Evolutionary conservation across 2,797 vertebrate species (phyloP).

Genomic region (Hirundo rustica): DNA sequence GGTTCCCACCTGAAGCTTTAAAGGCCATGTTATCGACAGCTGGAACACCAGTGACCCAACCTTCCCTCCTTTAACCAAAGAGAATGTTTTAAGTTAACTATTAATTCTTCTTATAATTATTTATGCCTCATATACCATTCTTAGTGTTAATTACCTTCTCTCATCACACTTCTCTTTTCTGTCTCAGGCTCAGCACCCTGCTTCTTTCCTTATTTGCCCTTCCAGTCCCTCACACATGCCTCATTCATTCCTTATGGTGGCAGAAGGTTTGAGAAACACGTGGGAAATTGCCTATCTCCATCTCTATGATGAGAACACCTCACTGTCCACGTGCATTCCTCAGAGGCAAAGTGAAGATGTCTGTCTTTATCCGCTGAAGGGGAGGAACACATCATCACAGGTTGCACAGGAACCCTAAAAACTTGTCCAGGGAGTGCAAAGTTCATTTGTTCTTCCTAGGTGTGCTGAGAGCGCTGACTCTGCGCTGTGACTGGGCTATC

Average conservation of each 20-base stretch:
- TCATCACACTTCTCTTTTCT: not conserved
- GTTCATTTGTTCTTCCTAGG: not conserved
- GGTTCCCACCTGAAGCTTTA: not conserved
- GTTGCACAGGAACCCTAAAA: not conserved
- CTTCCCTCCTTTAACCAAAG: not conserved
- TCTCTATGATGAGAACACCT: not conserved
- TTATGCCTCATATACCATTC: not conserved
- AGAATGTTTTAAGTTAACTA: not conserved
- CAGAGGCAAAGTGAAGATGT: not conserved
- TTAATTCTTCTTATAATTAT: not conserved
- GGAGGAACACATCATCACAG: not conserved
- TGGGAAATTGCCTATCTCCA: not conserved
- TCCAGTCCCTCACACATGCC: not conserved
- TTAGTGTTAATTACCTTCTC: not conserved
- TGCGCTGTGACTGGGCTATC: not conserved
- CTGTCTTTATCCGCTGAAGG: not conserved
- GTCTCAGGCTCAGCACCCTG: not conserved
- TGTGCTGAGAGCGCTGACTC: not conserved
- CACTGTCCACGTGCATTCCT: not conserved
- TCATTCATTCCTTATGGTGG: not conserved
- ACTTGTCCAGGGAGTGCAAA: not conserved
- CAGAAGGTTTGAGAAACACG: not conserved
- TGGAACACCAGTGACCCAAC: not conserved
- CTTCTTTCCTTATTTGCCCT: not conserved
- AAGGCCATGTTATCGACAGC: not conserved